Evolutionary conservation across 2,888 invertebrate genomes (phyloP), one percentile per base, ranked within the genome.

Genomic region (Odontomyia ornata): DNA sequence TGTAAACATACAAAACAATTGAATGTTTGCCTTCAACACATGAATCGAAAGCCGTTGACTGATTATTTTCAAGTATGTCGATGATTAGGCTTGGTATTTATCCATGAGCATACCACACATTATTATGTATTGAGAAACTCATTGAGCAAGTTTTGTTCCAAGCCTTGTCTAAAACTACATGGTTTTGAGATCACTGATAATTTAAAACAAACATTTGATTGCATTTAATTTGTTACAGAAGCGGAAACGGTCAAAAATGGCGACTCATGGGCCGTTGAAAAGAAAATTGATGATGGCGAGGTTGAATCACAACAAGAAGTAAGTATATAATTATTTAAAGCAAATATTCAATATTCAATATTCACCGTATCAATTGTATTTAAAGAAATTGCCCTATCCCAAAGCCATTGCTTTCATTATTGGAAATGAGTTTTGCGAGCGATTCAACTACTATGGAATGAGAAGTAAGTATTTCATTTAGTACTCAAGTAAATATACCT

Each of bases 381-480:
- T 69, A 11, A 27, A 77, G 77, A 75, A 77, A 76, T 36, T 52
- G 9, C 60, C 73, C 0, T 87, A 86, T 83, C 97, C 97, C 0
- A 92, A 91, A 82, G 90, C 95, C 21, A 93, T 98, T 0, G 93
- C 95, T 83, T 95, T 97, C 86, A 97, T 98, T 82, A 90, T 98
- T 81, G 90, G 93, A 82, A 95, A 96, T 87, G 98, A 98, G 86
- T 97, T 98, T 86, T 98, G 98, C 86, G 98, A 98, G 87, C 89
- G 98, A 79, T 98, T 98, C 87, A 95, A 94, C 77, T 98, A 91
- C 87, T 98, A 97, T 89, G 98, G 98, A 83, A 93, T 97, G 93
- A 90, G 93, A 90, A 94, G 96, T 97, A 88, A 90, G 91, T 90
- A 78, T 18, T 77, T 65, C 27, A 4, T n/a, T 13, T n/a, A 52